Conservation (phyloP, 2,797 vertebrate species). For the Tolypeutes matacus region DNA sequence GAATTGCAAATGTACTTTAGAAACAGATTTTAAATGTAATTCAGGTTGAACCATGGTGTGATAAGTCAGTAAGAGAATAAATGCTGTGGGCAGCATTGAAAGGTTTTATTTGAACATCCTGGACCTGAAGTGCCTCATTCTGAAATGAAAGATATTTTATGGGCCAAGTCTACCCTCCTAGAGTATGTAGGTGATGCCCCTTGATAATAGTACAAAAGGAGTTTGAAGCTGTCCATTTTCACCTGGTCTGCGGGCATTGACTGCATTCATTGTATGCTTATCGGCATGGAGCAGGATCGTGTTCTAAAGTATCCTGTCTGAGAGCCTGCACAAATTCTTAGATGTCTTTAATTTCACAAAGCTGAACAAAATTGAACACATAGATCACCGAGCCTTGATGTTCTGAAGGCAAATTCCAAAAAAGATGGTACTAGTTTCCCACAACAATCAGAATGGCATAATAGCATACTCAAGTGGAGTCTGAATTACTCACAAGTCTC, state of each 20-base stretch:
- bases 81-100: not conserved
- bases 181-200: not conserved
- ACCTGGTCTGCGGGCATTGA: constrained; percentile 37
- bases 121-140: constrained; percentile 30
- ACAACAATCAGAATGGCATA: not conserved
- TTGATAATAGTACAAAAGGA: constrained; percentile 66
- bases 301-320: constrained; percentile 55
- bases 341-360: constrained; percentile 66
- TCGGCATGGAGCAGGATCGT: not conserved
- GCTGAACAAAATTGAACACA: constrained; percentile 53
- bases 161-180: not conserved
- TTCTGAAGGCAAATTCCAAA: constrained; percentile 44
- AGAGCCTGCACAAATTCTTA: constrained; percentile 21
- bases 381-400: constrained; percentile 48
- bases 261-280: constrained; percentile 68
- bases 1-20: constrained; percentile 39
- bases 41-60: not conserved
- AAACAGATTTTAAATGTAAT: constrained; percentile 64
- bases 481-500: not conserved
- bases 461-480: not conserved
- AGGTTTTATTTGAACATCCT: constrained; percentile 62
- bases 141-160: constrained; percentile 71
- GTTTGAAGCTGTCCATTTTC: constrained; percentile 56
- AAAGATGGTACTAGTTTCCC: constrained; percentile 25
- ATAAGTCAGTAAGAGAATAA: not conserved